These are phyloP conservation scores for Acrocephalus scirpaceus DNA, from an alignment of 2,797 vertebrate genomes.

Conservation along the genomic window DNA sequence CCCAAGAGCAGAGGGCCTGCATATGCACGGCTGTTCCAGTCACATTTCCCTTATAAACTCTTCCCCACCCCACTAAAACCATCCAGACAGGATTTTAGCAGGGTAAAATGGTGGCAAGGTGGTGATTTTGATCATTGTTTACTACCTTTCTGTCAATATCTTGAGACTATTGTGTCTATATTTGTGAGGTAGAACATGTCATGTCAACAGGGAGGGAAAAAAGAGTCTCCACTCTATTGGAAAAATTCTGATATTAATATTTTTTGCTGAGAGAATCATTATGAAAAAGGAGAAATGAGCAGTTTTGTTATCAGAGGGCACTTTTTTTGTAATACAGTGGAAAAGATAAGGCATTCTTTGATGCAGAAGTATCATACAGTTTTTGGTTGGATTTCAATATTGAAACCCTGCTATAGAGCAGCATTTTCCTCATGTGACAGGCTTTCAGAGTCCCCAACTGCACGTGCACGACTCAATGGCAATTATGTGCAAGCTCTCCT, in stretches of 20 bases:
- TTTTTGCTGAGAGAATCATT: not conserved
- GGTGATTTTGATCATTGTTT: not conserved
- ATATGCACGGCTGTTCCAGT: rapidly evolving
- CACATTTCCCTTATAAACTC: not conserved
- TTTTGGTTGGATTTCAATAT: not conserved
- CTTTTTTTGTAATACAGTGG: not conserved
- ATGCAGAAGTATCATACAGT: not conserved
- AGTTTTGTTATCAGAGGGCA: not conserved
- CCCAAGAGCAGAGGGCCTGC: not conserved
- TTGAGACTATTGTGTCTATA: not conserved
- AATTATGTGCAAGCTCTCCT: not conserved
- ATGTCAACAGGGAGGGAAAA: not conserved
- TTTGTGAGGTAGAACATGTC: not conserved
- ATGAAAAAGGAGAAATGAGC: not conserved
- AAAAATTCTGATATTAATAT: not conserved
- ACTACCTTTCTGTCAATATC: not conserved
- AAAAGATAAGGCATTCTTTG: not conserved
- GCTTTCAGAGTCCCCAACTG: not conserved
- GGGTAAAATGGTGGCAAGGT: not conserved
- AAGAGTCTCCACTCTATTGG: not conserved
- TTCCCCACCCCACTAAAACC: not conserved
- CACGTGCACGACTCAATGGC: not conserved
- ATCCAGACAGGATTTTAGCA: not conserved
- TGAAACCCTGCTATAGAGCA: not conserved
- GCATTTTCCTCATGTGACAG: not conserved